Evolutionary conservation across 1,140 invertebrate species (phyloP).

Genomic region (Dendroctonus valens): DNA sequence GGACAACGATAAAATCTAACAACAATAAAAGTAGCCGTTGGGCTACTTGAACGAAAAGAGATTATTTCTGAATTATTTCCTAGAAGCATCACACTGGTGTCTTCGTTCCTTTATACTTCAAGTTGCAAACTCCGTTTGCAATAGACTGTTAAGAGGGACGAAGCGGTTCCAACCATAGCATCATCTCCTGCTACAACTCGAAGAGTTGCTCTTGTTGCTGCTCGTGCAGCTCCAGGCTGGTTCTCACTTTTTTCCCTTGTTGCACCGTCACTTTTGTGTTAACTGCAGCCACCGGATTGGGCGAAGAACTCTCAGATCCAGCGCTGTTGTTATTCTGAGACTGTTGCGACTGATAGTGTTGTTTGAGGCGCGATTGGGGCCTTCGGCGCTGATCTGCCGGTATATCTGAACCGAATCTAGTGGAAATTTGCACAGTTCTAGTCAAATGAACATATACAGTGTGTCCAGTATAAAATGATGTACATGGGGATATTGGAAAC

Average conservation of each 20-base stretch:
- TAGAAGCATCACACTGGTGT: no score
- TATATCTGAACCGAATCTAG: constrained; percentile 19
- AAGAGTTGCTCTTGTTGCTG: constrained; percentile 85
- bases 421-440: no score
- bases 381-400: constrained; percentile 3
- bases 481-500: no score
- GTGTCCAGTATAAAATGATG: no score
- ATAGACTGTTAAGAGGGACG: no score
- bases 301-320: background rate
- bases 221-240: constrained; percentile 75
- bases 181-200: constrained; percentile 70
- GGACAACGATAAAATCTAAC: no score
- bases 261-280: constrained; percentile 50
- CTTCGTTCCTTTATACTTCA: no score
- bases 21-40: no score
- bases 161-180: background rate
- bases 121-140: no score
- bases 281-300: constrained; percentile 6
- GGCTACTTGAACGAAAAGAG: no score
- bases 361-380: constrained; percentile 23
- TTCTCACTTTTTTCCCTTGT: constrained; percentile 73
- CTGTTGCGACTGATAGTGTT: constrained; percentile 16
- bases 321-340: constrained; percentile 10
- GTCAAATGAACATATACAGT: no score
- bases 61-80: no score